phyloP scores from a whole-genome alignment of 2,797 vertebrate genomes.

The Lycodopsis pacificus region DNA sequence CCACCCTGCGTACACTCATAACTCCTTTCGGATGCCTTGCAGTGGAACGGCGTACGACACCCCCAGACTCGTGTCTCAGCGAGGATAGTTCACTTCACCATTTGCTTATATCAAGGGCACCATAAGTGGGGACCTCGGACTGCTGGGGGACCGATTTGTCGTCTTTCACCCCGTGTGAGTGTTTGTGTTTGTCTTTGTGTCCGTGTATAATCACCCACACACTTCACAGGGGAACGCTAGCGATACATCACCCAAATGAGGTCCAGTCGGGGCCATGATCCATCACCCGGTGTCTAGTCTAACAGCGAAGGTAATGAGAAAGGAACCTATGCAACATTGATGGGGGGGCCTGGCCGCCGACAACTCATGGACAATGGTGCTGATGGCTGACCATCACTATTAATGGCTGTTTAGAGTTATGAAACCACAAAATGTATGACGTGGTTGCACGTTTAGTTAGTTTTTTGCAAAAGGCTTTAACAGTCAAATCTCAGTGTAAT shows the following conservation, averaged over 20 bases:
- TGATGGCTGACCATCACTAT: slow-evolving; percentile 67
- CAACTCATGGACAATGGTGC: slow-evolving; percentile 66
- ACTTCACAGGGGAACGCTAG: slow-evolving; percentile 76
- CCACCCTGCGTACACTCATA: not conserved
- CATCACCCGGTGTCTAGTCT: slow-evolving; percentile 81
- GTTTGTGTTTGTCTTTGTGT: slow-evolving; percentile 81
- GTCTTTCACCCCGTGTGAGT: slow-evolving; percentile 57
- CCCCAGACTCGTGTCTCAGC: slow-evolving; percentile 3
- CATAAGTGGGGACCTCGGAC: slow-evolving; percentile 45
- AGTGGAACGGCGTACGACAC: not conserved
- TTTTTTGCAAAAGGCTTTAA: not conserved
- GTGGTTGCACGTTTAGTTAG: not conserved
- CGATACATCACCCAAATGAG: slow-evolving; percentile 87
- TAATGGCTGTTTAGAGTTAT: slow-evolving; percentile 32
- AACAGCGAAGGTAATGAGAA: slow-evolving; percentile 82
- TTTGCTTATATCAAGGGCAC: slow-evolving; percentile 51
- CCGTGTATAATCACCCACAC: slow-evolving; percentile 81
- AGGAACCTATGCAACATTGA: slow-evolving; percentile 81
- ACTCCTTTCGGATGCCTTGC: not conserved
- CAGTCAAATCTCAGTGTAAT: slow-evolving; percentile 7
- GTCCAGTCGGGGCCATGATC: slow-evolving; percentile 80
- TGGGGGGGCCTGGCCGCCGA: slow-evolving; percentile 64
- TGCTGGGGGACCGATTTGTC: slow-evolving; percentile 58
- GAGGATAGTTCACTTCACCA: slow-evolving; percentile 6
- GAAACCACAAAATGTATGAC: not conserved